Percentiles rank a stretch among this genome's conserved stretches.
Evolutionary conservation across 2,888 invertebrate species (phyloP).

Genomic region (Dasysyrphus tricinctus): DNA sequence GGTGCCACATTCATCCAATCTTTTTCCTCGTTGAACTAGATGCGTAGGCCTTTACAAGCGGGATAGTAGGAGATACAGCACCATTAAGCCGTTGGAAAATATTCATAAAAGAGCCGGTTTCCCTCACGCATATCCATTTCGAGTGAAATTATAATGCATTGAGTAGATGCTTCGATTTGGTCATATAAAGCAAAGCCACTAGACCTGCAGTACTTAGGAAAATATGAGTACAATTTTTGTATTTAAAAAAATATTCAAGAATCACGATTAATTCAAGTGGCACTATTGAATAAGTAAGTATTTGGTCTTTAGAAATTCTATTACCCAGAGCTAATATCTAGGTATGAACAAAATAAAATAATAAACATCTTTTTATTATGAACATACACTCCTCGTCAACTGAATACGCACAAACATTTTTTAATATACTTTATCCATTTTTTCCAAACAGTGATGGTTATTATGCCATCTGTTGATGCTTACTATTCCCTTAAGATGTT

Average conservation of each 20-base stretch:
- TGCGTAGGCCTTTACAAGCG: constrained; percentile 45
- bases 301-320: not conserved
- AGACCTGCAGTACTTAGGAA: constrained; percentile 2
- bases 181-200: constrained; percentile 6
- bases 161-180: constrained; percentile 15
- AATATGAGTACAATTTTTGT: not conserved
- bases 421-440: too few relatives aligned
- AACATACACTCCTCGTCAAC: too few relatives aligned
- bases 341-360: not conserved
- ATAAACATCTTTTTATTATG: not conserved
- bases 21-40: constrained; percentile 27
- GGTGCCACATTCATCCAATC: constrained; percentile 8
- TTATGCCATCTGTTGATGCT: too few relatives aligned
- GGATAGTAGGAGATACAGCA: constrained; percentile 27
- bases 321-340: not conserved
- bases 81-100: constrained; percentile 33
- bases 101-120: constrained; percentile 63
- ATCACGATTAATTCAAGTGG: constrained; percentile 35
- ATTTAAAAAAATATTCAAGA: constrained; percentile 9
- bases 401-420: too few relatives aligned
- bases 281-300: not conserved
- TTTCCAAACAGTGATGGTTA: too few relatives aligned
- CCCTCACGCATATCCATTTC: constrained; percentile 37
- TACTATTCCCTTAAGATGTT: too few relatives aligned
- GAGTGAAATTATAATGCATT: constrained; percentile 59